Evolutionary conservation across 2,888 invertebrate species (phyloP), one percentile per base, ranked within the genome.

Genomic region (Graphium colonna): DNA sequence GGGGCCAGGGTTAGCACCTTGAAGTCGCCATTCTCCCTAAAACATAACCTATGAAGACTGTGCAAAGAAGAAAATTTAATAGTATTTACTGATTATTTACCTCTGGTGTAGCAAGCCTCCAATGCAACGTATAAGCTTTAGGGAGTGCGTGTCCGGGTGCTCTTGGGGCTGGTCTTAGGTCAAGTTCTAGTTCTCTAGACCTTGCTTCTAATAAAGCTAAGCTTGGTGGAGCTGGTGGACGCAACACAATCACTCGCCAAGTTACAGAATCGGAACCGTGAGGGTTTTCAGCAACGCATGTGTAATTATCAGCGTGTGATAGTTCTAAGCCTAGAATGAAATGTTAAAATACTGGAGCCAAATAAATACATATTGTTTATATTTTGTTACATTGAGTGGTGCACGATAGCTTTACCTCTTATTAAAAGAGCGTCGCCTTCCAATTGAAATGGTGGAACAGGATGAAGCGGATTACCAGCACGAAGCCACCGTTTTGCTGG

Each of bases 261-360:
- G 94, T 93, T 47, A 95, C 94, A 44, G 95, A 94, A 77, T 97
- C 97, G 43, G 94, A 94, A 0, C 97, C 97, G 69, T 95, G 95
- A 40, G 94, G 91, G 79, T 97, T 97, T 69, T 94, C 94, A 28
- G 94, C 94, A 28, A 94, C 92, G 69, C 95, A 95, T 3, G 94
- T 94, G 76, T 95, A 95, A 84, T 95, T 95, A 63, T 95, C 95
- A 49, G 94, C 93, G 48, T 95, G 91, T 26, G 93, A 92, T 53
- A 93, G 82, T 68, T 95, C 95, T 58, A 94, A 82, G 67, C 91
- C 94, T 94, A 71, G 55, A 60, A 50, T 56, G n/a, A 52, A 39
- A 49, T 39, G 13, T 47, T 33, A 26, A 47, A 28, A 52, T 21
- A 33, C 38, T 50, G 16, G 38, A 38, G 39, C 42, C 17, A 15